Percentiles rank a stretch among this genome's conserved stretches.
These are phyloP conservation scores for Polydrusus pterygomalis DNA, from an alignment of 2,888 invertebrate genomes.

Conservation along the genomic window DNA sequence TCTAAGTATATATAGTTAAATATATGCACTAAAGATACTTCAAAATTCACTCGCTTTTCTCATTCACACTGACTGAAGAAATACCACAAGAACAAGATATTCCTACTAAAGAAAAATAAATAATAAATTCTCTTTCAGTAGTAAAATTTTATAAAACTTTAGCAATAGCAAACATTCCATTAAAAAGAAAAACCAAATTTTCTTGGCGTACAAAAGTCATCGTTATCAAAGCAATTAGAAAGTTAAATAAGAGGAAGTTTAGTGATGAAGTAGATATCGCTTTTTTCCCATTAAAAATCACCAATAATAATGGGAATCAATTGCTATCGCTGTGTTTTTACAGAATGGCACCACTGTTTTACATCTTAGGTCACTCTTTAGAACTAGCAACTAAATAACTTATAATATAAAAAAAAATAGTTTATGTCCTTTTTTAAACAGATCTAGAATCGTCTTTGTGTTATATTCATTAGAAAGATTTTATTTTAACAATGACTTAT, in stretches of 20 bases:
- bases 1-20: conserved; percentile 29
- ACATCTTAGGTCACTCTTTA: conserved; percentile 7
- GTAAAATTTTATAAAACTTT: background rate
- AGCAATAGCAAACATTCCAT: background rate
- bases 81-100: conserved; percentile 28
- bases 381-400: conserved; percentile 41
- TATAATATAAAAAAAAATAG: conserved; percentile 29
- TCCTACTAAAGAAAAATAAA: conserved; percentile 39
- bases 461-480: conserved; percentile 15
- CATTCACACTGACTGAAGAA: conserved; percentile 20
- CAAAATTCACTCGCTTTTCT: conserved; percentile 14
- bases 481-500: background rate
- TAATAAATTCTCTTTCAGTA: conserved; percentile 14
- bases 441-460: conserved; percentile 35
- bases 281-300: too few species aligned
- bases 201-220: too few species aligned
- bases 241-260: too few species aligned
- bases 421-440: conserved; percentile 25
- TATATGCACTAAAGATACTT: conserved; percentile 41
- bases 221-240: too few species aligned
- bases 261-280: too few species aligned
- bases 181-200: background rate
- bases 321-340: background rate
- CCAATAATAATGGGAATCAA: too few species aligned
- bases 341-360: conserved; percentile 12